Conservation (phyloP, 2,113 vertebrate species). For the Ophthalmolycus amberensis region DNA sequence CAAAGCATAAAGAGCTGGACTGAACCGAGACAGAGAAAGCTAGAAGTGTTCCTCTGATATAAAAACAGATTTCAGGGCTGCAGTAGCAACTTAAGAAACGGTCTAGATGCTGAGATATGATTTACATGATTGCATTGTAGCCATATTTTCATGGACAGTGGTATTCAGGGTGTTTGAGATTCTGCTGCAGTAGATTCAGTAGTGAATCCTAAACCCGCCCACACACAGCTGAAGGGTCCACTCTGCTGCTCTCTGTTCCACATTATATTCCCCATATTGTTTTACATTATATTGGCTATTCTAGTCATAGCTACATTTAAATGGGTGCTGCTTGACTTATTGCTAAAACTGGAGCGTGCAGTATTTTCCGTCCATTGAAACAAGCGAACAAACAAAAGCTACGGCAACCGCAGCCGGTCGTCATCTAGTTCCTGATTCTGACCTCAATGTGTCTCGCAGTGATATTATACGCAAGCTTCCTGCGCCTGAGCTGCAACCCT, state of each 20-base stretch:
- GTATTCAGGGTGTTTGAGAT: neutral
- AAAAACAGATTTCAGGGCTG: neutral
- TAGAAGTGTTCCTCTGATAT: neutral
- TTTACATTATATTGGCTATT: neutral
- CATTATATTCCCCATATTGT: neutral
- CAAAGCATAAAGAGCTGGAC: neutral
- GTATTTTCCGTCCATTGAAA: neutral
- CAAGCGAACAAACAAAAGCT: neutral
- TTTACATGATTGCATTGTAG: neutral
- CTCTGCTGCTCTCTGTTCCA: neutral
- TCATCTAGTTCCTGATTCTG: conserved; percentile 5
- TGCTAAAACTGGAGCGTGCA: neutral
- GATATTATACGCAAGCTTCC: neutral
- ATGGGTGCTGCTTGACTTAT: neutral
- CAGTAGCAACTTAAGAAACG: neutral
- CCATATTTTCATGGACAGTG: too few species aligned
- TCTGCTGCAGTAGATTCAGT: neutral
- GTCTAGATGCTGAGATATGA: neutral
- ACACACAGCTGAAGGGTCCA: neutral
- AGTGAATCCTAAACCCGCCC: neutral
- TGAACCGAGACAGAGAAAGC: neutral
- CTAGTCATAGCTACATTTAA: neutral
- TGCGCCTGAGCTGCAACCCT: neutral
- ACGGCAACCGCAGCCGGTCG: neutral
- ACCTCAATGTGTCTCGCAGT: conserved; percentile 19